Evolutionary conservation across 2,113 vertebrate species (phyloP), one percentile per base, ranked within the genome.

Genomic region (Melanerpes formicivorus): DNA sequence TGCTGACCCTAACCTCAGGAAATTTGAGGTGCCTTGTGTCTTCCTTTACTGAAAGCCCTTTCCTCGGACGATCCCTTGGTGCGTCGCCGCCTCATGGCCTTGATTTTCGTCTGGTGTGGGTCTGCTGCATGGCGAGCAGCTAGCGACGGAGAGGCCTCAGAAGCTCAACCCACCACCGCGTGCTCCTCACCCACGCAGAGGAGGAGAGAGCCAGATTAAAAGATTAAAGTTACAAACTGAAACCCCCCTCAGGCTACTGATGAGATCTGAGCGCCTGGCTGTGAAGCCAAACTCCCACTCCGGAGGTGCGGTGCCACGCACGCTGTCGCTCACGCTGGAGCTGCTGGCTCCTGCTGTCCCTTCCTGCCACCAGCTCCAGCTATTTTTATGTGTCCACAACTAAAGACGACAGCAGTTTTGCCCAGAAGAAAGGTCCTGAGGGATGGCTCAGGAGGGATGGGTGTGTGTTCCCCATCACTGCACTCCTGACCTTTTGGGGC

Each of bases 201-300:
- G 1, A 60, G 73, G 16, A 59, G 70, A 48, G 66, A 59, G 58
- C 37, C 75, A 85, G 90, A 91, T 72, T 58, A 84, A 71, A 94
- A 70, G 86, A 95, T 84, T 82, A 50, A 93, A 96, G 77, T 94
- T 70, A 37, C 86, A 84, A 64, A 66, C 74, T 42, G 42, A 82
- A 79, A 84, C 26, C 30, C 71, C 70, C 93, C 84, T 75, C 14
- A 18, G 93, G 95, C 77, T 90, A 48, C 82, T 6, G 55, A 30
- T 42, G 90, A 84, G 93, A 91, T 93, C 76, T 40, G 75, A 93
- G 90, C 5, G 42, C 65, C 64, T 89, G 88, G 80, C 74, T 90
- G 86, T 1, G 3, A 71, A 95, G 93, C 90, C 81, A 52, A 80
- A 69, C 93, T 93, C 93, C 93, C 93, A 77, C 86, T 90, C 42